Evolutionary conservation across 2,113 vertebrate species (phyloP).

Genomic region (Halcyon senegalensis): DNA sequence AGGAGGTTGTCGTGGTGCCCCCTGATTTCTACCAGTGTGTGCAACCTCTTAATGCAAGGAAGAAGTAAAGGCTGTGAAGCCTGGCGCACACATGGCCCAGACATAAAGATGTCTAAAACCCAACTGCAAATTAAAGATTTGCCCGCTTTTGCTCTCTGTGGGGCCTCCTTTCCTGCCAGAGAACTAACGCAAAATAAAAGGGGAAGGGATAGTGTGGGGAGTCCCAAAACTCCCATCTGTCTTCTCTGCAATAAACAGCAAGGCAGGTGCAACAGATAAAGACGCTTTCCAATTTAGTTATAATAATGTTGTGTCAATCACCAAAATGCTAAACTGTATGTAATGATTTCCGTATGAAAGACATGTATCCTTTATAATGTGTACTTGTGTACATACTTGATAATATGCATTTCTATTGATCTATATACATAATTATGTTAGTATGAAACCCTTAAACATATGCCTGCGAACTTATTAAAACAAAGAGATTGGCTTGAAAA

Average conservation of each 20-base stretch:
- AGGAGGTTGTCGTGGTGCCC: neutral
- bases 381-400: constrained; percentile 25
- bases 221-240: neutral
- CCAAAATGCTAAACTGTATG: neutral
- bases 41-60: neutral
- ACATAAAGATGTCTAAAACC: neutral
- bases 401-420: constrained; percentile 46
- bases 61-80: neutral
- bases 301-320: constrained; percentile 55
- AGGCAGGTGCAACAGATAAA: constrained; percentile 41
- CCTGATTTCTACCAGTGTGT: neutral
- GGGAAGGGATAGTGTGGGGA: neutral
- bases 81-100: rapidly evolving
- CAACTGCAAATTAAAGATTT: neutral
- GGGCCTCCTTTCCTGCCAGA: neutral
- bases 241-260: neutral
- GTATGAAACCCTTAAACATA: constrained; percentile 28
- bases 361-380: constrained; percentile 7
- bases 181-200: neutral
- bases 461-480: constrained; percentile 45
- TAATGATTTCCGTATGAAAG: constrained; percentile 39
- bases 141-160: neutral
- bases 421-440: constrained; percentile 24
- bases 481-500: constrained; percentile 11
- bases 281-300: constrained; percentile 17